Percentiles rank a stretch among this genome's conserved stretches.
Conservation (phyloP, 2,113 vertebrate species). For the Halcyon senegalensis region DNA sequence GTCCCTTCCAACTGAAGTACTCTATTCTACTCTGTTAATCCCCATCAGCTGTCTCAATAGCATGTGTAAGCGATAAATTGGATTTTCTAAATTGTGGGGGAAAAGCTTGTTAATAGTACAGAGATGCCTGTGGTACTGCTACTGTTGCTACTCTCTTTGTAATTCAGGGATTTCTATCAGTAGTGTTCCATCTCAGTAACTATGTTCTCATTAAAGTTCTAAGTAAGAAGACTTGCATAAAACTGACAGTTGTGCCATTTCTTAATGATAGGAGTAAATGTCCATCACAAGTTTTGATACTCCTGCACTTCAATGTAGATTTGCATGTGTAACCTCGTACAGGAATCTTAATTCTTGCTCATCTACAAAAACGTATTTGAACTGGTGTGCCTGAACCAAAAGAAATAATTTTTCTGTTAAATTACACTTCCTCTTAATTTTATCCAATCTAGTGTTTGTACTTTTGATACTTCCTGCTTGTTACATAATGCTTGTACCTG, state of each 20-base stretch:
- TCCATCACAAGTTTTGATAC: not conserved
- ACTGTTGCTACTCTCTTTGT: not conserved
- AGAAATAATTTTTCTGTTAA: not conserved
- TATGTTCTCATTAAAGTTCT: not conserved
- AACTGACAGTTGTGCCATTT: not conserved
- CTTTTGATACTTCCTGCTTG: not conserved
- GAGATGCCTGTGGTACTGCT: not conserved
- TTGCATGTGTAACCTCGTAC: not conserved
- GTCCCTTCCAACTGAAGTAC: not conserved
- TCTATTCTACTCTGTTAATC: not conserved
- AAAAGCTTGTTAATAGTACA: not conserved
- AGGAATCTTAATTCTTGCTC: not conserved
- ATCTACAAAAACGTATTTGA: fast-evolving
- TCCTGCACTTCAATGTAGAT: not conserved
- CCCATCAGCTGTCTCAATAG: not conserved
- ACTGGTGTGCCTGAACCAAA: not conserved
- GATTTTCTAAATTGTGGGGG: not conserved
- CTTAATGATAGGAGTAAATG: not conserved
- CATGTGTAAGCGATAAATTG: not conserved
- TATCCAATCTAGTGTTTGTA: not conserved
- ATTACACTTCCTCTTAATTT: not conserved
- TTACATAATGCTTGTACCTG: not conserved
- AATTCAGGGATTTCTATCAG: not conserved
- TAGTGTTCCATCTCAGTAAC: not conserved
- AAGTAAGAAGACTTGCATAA: not conserved